Base-by-base conservation (phyloP, 2,797 vertebrate genomes). In the Orientallactaga sibirica region DNA sequence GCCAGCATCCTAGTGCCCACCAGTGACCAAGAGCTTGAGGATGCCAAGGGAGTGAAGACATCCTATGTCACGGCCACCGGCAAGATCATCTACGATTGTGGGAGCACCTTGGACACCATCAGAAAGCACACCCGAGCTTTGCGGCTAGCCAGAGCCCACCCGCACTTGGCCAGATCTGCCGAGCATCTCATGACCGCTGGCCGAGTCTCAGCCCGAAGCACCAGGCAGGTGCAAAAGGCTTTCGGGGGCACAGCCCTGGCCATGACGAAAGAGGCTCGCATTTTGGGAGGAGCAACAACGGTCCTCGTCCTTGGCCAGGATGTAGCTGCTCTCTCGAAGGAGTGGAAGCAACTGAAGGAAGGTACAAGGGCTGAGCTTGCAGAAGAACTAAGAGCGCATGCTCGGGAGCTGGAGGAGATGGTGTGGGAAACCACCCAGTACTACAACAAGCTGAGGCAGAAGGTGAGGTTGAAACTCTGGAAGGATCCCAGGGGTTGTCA, bases 41-140 rank as follows among this genome's bases (percentile, higher is more conserved):
- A 48, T 2, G 9, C n/a, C 0, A 2, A 2, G 4, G 43, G 4
- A 4, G 3, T 74, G 33, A 55, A 29, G 2, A 5, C 0, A 0
- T 14, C 7, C 27, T 20, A 20, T 0, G 0, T 64, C 10, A 0
- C 1, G 0, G 74, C 37, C 0, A 3, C 15, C 0, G 0, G 67
- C 0, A 5, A 9, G 24, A 27, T 55, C 7, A 2, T 25, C 55
- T 10, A 3, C 8, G 0, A 6, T 0, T 2, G 3, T 29, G 1
- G 27, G 0, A 20, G 2, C 0, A 0, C 3, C 41, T 0, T 68
- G 2, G 4, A 37, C 0, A 19, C 4, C 1, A 8, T 96, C 8
- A 73, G 0, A 58, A 88, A n/a, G 7, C 29, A 71, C 19, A 3
- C 87, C 0, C 27, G 0, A 2, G 96, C 96, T 48, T 27, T 94